Evolutionary conservation across 1,140 invertebrate genomes (phyloP), one percentile per base, ranked within the genome.

Genomic region (Agraylea sexmaculata): DNA sequence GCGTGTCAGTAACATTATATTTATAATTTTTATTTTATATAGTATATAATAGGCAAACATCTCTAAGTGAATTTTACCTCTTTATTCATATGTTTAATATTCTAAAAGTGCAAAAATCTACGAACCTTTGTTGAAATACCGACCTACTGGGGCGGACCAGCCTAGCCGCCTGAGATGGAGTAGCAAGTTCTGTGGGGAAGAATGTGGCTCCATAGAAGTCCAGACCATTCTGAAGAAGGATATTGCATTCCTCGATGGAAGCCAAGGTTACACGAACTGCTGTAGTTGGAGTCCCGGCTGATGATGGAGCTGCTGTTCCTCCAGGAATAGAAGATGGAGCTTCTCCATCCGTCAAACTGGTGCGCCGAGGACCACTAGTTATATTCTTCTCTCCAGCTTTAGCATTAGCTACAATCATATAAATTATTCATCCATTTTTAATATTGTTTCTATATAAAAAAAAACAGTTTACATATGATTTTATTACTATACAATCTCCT

Each of bases 161-260:
- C 35, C 69, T 71, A 3, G 62, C 63, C 42, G 71, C 64, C 36
- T 69, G 70, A 16, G 70, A 60, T 13, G 69, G 69, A 49, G 75
- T 71, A 32, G 78, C 73, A 34, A 82, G 69, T 53, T 86, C 83
- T 4, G 82, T 84, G 19, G 83, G 83, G 63, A 87, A 87, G 66
- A 78, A 86, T 2, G 83, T 87, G 29, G 83, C 82, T 18, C 82
- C 83, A 53, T 84, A 87, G 68, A 87, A 87, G 60, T 87, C 83
- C 30, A 87, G 66, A 10, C 83, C 83, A 51, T 83, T 82, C 58
- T 84, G 82, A 30, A 87, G 64, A 22, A 87, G 63, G 51, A 75
- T 75, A 54, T 83, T 83, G 50, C 77, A 82, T 60, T 87, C 83
- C 43, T 85, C 83, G 32, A 85, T 71, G 31, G 75, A 83, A 16